A percentile compares a stretch with the other conserved stretches of the same genome.
These are phyloP conservation scores for Zoanthus gigantus DNA, from an alignment of 92 coral and sea anemone species.

Conservation along the genomic window DNA sequence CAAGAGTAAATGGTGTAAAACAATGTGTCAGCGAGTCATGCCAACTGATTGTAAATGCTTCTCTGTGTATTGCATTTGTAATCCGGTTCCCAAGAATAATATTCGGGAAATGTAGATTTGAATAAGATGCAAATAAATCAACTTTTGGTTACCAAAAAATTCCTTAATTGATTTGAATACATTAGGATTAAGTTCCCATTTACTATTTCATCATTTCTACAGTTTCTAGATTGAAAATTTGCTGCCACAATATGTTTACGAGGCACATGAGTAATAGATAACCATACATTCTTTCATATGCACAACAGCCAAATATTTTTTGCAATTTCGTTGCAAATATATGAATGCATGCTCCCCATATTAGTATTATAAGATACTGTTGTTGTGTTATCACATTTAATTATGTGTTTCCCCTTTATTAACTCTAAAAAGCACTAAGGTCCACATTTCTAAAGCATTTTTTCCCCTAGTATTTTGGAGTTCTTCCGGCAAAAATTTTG, in stretches of 20 bases:
- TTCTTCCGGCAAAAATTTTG: no score
- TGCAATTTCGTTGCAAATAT: no score
- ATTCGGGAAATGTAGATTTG: conserved; percentile 9
- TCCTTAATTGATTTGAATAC: conserved; percentile 35
- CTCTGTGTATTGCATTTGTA: conserved; percentile 29
- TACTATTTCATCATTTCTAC: neutral
- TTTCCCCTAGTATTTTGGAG: no score
- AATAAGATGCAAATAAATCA: conserved; percentile 65
- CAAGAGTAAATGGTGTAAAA: conserved; percentile 66
- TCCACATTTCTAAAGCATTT: no score
- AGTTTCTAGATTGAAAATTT: conserved; percentile 44
- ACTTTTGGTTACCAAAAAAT: conserved; percentile 66
- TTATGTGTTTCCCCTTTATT: no score
- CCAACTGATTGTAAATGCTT: conserved; percentile 68
- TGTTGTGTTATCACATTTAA: no score
- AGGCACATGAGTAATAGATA: conserved; percentile 36
- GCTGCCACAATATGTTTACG: no score
- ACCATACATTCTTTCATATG: conserved; percentile 38
- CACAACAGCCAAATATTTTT: conserved; percentile 38
- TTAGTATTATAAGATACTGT: no score
- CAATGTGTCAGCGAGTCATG: conserved; percentile 62
- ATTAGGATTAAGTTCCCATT: conserved; percentile 36
- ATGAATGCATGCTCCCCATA: no score
- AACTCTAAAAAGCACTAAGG: no score
- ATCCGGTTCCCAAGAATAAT: conserved; percentile 71